Percentiles rank a stretch among this genome's conserved stretches.
These are phyloP conservation scores for Phalanger gymnotis DNA, from an alignment of 2,797 vertebrate species.

Conservation along the genomic window DNA sequence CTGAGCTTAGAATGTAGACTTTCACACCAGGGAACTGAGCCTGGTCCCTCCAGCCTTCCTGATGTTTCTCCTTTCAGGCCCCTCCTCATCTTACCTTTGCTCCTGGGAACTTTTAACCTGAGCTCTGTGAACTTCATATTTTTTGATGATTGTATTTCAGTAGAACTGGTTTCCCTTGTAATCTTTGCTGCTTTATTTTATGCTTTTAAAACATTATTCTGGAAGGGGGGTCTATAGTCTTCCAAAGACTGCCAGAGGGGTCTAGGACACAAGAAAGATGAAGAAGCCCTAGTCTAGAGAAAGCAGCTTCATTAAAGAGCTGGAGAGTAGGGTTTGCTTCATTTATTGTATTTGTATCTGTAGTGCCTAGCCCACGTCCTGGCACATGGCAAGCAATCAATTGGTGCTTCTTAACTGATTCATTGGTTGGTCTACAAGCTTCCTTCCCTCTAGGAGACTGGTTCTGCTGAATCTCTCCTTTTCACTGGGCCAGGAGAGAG, in stretches of 20 bases:
- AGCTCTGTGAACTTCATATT: accelerated
- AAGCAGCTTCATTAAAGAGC: not conserved
- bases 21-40: too few relatives aligned
- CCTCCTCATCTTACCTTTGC: not conserved
- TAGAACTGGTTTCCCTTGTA: not conserved
- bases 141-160: not conserved
- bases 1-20: too few relatives aligned
- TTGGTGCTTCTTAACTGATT: too few relatives aligned
- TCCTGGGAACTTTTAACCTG: too few relatives aligned
- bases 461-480: not conserved
- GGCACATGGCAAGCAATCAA: not conserved
- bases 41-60: not conserved
- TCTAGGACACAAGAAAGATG: not conserved
- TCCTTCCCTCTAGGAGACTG: not conserved
- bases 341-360: not conserved
- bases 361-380: accelerated
- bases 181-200: not conserved
- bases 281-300: not conserved
- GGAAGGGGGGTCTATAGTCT: not conserved
- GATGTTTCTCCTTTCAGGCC: not conserved
- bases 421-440: too few relatives aligned
- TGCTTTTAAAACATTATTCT: not conserved
- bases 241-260: not conserved
- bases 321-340: not conserved
- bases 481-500: not conserved